Evolutionary conservation across 2,113 vertebrate genomes (phyloP).

Genomic region (Ammospiza caudacuta): DNA sequence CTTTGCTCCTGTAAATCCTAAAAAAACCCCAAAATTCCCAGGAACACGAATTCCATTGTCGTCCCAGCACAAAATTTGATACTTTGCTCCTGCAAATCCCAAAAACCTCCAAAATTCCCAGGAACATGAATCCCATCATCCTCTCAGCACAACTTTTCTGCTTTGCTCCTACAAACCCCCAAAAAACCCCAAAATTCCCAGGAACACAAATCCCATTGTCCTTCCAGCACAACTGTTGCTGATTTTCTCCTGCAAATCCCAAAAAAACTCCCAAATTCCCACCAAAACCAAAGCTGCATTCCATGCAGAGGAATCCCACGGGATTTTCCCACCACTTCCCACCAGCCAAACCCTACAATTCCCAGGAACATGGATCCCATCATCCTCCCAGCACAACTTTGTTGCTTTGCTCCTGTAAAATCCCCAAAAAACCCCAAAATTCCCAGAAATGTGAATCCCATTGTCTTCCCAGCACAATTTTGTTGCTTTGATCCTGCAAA

Average conservation of each 20-base stretch:
- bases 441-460: too few species aligned
- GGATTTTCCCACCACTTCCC: not conserved
- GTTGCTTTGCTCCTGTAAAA: too few species aligned
- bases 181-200: too few species aligned
- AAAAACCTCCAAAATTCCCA: too few species aligned
- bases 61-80: not conserved
- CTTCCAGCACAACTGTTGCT: too few species aligned
- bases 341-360: fast-evolving
- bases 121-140: too few species aligned
- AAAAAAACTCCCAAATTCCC: not conserved
- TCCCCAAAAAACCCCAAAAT: not conserved
- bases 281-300: not conserved
- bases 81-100: not conserved
- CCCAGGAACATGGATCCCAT: fast-evolving
- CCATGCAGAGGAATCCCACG: too few species aligned
- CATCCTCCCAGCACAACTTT: fast-evolving
- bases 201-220: too few species aligned
- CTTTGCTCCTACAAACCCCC: too few species aligned
- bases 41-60: fast-evolving
- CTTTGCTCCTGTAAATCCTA: not conserved
- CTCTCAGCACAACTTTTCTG: too few species aligned
- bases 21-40: not conserved
- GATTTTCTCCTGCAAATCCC: too few species aligned
- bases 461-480: not conserved
- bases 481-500: not conserved